A percentile compares a stretch with the other conserved stretches of the same genome.
These are phyloP conservation scores for Saccostrea cuccullata DNA, from an alignment of 1,140 invertebrate genomes.

Conservation along the genomic window DNA sequence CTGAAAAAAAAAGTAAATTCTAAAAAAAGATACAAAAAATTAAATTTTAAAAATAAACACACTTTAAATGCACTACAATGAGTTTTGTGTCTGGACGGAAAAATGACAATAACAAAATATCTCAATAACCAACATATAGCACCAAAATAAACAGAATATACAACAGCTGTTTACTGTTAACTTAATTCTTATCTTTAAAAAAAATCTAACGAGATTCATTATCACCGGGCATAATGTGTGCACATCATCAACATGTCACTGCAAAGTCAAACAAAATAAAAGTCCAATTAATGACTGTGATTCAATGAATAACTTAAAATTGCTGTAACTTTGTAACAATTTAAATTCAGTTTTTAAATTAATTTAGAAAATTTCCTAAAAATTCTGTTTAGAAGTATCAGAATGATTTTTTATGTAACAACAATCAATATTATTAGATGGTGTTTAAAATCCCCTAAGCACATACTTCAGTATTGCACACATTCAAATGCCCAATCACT, in stretches of 20 bases:
- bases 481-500: background rate
- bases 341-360: background rate
- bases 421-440: background rate
- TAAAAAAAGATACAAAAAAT: background rate
- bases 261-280: background rate
- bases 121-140: constrained; percentile 17
- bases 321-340: background rate
- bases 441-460: too few species aligned
- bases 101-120: constrained; percentile 6
- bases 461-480: constrained; percentile 8
- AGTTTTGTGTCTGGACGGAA: background rate
- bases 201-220: background rate
- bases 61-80: constrained; percentile 7
- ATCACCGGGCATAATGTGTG: constrained; percentile 31
- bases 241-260: background rate
- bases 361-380: background rate
- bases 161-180: background rate
- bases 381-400: too few species aligned
- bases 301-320: background rate
- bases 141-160: constrained; percentile 6
- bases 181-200: background rate
- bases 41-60: background rate
- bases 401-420: background rate
- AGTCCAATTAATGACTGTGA: background rate
- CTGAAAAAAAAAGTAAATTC: background rate